phyloP scores from a whole-genome alignment of 1,140 invertebrate species.

The Dendroctonus valens region DNA sequence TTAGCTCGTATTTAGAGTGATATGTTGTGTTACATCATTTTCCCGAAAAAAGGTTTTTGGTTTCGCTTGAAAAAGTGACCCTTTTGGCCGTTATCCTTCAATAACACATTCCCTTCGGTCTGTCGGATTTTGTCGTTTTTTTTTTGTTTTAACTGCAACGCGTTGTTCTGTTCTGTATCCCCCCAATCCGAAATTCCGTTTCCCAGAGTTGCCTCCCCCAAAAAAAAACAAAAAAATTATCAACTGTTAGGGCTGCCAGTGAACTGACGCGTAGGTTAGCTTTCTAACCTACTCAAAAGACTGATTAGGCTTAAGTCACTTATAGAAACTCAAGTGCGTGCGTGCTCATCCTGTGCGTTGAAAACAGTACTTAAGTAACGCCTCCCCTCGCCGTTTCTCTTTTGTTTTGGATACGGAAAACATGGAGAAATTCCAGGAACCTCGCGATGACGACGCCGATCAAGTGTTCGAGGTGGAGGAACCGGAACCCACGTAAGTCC shows the following conservation, averaged over 20 bases:
- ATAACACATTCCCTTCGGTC: neutral
- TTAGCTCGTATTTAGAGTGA: slow-evolving; percentile 52
- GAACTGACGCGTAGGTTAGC: too few relatives aligned
- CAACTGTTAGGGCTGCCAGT: too few relatives aligned
- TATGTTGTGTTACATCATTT: slow-evolving; percentile 53
- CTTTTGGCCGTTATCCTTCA: slow-evolving; percentile 42
- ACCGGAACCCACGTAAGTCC: slow-evolving; percentile 42
- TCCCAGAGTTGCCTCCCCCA: neutral
- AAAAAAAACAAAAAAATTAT: too few relatives aligned
- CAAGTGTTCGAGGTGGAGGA: slow-evolving; percentile 45
- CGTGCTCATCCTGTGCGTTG: slow-evolving; percentile 8
- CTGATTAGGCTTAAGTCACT: slow-evolving; percentile 41
- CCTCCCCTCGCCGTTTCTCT: neutral
- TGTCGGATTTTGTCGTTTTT: slow-evolving; percentile 24
- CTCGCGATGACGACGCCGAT: slow-evolving; percentile 43
- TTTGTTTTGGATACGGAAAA: slow-evolving; percentile 27
- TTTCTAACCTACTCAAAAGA: slow-evolving; percentile 23
- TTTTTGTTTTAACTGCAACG: slow-evolving; percentile 9
- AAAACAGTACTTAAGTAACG: neutral
- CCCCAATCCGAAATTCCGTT: neutral
- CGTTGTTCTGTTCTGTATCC: neutral
- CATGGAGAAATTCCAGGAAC: slow-evolving; percentile 47
- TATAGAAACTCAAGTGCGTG: slow-evolving; percentile 23
- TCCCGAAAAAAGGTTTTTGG: slow-evolving; percentile 49
- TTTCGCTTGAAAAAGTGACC: slow-evolving; percentile 50